Evolutionary conservation across 2,113 vertebrate genomes (phyloP).

Genomic region (Actinemys pallida): DNA sequence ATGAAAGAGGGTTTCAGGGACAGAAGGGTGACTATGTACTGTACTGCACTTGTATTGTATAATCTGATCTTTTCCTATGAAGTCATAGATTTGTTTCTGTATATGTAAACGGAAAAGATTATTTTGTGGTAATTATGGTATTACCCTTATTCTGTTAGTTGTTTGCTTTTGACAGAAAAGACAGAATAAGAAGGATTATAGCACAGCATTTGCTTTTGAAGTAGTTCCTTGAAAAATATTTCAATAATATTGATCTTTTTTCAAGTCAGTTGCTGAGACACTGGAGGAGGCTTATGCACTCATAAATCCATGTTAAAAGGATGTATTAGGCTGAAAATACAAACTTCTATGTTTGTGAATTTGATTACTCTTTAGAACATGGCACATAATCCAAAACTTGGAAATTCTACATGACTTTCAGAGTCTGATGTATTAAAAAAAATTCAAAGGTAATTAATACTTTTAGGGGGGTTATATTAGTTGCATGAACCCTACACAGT

Average conservation of each 20-base stretch:
- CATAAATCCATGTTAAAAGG: background rate
- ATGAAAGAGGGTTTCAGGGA: background rate
- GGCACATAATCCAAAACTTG: background rate
- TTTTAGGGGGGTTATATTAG: background rate
- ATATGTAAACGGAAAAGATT: background rate
- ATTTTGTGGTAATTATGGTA: background rate
- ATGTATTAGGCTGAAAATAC: background rate
- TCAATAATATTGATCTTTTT: background rate
- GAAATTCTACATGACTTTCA: background rate
- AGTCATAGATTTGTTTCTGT: background rate
- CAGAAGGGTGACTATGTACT: background rate
- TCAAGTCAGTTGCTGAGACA: background rate
- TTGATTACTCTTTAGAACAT: background rate
- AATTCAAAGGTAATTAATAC: background rate
- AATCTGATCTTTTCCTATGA: background rate
- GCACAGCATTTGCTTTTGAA: background rate
- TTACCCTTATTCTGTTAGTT: background rate
- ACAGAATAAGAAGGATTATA: background rate
- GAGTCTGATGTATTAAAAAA: background rate
- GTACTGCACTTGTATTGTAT: background rate
- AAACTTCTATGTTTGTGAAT: background rate
- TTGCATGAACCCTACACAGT: background rate
- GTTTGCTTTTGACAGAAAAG: background rate
- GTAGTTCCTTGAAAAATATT: background rate
- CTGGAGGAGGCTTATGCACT: background rate